phyloP scores from a whole-genome alignment of 2,797 vertebrate species.

The Menidia menidia region DNA sequence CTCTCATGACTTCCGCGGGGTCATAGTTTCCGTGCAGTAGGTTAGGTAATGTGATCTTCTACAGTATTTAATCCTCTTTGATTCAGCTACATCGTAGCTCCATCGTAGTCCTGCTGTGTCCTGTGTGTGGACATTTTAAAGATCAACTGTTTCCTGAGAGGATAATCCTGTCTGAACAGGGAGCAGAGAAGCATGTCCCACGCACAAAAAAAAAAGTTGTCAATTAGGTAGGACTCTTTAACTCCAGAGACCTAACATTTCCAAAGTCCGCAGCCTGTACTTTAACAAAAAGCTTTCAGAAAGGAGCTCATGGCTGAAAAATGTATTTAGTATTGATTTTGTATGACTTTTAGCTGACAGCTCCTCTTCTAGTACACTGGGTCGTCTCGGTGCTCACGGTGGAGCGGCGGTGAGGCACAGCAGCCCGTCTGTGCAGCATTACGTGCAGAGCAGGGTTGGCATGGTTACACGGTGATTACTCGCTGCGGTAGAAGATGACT shows the following conservation, averaged over 20 bases:
- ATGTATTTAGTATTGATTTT: not conserved
- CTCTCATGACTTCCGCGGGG: not conserved
- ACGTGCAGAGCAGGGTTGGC: slow-evolving; percentile 18
- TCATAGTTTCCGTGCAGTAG: slow-evolving; percentile 18
- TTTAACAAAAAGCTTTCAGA: not conserved
- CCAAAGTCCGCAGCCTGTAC: slow-evolving; percentile 6
- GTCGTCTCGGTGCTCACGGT: not conserved
- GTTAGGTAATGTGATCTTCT: slow-evolving; percentile 28
- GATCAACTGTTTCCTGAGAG: slow-evolving; percentile 14
- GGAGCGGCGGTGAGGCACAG: not conserved
- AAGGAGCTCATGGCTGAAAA: not conserved
- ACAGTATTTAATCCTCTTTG: slow-evolving; percentile 7
- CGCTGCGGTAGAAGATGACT: slow-evolving; percentile 45
- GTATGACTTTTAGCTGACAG: not conserved
- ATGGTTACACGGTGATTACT: slow-evolving; percentile 34
- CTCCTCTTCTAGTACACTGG: not conserved
- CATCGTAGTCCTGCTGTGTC: not conserved
- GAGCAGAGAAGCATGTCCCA: slow-evolving; percentile 25
- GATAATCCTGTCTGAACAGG: not conserved
- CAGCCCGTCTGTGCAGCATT: slow-evolving; percentile 18
- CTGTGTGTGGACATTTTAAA: not conserved
- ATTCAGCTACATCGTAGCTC: slow-evolving; percentile 14
- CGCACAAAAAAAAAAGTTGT: not conserved
- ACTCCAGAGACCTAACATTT: not conserved
- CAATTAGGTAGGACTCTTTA: slow-evolving; percentile 3